These are phyloP conservation scores for Pandemis cinnamomeana DNA, from an alignment of 2,888 invertebrate species.

Conservation along the genomic window DNA sequence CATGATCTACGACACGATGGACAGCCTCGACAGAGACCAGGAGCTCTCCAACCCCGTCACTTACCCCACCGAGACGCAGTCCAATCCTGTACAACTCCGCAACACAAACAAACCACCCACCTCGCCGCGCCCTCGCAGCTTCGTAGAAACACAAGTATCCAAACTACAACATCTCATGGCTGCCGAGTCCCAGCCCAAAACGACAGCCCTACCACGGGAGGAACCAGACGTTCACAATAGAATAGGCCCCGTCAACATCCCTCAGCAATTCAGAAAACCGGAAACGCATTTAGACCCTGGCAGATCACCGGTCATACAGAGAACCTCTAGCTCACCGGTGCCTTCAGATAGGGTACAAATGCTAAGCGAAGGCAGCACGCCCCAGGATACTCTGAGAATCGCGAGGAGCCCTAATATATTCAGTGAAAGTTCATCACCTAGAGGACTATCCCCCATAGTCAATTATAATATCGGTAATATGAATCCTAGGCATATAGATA, in stretches of 20 bases:
- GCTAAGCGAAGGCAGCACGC: conserved; percentile 64
- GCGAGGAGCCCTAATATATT: conserved; percentile 74
- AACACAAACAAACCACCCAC: conserved; percentile 51
- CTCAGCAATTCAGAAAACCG: conserved; percentile 65
- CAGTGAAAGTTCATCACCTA: conserved; percentile 76
- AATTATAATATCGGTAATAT: conserved; percentile 83
- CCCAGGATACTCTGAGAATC: conserved; percentile 68
- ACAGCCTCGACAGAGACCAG: conserved; percentile 65
- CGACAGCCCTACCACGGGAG: conserved; percentile 59
- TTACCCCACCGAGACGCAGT: conserved; percentile 53
- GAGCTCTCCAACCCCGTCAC: conserved; percentile 54
- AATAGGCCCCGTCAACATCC: conserved; percentile 68
- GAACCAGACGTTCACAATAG: conserved; percentile 64
- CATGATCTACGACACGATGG: conserved; percentile 68
- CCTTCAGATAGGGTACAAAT: conserved; percentile 51
- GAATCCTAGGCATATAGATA: conserved; percentile 79
- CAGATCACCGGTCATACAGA: conserved; percentile 64
- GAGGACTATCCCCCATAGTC: conserved; percentile 75
- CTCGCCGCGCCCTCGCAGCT: conserved; percentile 69
- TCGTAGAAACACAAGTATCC: conserved; percentile 79
- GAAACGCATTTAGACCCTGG: conserved; percentile 58
- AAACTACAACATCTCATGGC: conserved; percentile 74
- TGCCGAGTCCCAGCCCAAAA: conserved; percentile 68
- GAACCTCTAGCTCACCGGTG: conserved; percentile 71
- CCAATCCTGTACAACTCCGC: conserved; percentile 53